Percentiles rank a stretch among this genome's conserved stretches.
Conservation (phyloP, 1,140 invertebrate species). For the Pomacea maculata region DNA sequence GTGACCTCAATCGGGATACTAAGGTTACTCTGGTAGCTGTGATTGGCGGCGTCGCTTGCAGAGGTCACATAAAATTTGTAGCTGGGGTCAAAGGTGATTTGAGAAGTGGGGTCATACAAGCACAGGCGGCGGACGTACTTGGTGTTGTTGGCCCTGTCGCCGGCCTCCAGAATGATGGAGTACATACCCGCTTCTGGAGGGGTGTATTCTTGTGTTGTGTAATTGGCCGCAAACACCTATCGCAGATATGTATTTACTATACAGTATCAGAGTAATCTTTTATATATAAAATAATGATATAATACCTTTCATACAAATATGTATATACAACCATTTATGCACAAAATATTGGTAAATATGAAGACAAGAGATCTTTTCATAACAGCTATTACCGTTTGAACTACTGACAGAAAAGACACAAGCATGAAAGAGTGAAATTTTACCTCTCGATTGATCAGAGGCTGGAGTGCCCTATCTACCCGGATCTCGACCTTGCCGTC, state of each 20-base stretch:
- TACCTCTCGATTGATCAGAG: conserved; percentile 6
- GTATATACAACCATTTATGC: too few relatives aligned
- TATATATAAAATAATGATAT: too few relatives aligned
- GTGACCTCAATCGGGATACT: not conserved
- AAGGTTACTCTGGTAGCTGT: conserved; percentile 20
- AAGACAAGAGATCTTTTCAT: too few relatives aligned
- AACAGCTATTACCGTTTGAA: too few relatives aligned
- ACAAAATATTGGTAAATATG: too few relatives aligned
- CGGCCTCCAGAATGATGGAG: conserved; percentile 32
- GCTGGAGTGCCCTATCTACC: conserved; percentile 20
- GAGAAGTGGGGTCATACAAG: conserved; percentile 57
- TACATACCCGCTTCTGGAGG: conserved; percentile 35
- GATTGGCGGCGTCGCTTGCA: conserved; percentile 16
- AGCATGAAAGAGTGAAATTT: too few relatives aligned
- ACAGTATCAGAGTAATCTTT: too few relatives aligned
- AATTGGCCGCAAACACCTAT: not conserved
- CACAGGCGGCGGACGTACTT: conserved; percentile 26
- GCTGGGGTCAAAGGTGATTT: conserved; percentile 82
- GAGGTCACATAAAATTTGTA: conserved; percentile 73
- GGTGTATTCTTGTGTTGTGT: not conserved
- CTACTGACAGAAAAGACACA: too few relatives aligned
- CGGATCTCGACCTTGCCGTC: conserved; percentile 13
- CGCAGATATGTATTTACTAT: too few relatives aligned
- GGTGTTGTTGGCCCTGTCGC: conserved; percentile 36
- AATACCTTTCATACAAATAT: too few relatives aligned